Base-by-base conservation (phyloP, 2,888 invertebrate species). In the Apodemia hepburni region DNA sequence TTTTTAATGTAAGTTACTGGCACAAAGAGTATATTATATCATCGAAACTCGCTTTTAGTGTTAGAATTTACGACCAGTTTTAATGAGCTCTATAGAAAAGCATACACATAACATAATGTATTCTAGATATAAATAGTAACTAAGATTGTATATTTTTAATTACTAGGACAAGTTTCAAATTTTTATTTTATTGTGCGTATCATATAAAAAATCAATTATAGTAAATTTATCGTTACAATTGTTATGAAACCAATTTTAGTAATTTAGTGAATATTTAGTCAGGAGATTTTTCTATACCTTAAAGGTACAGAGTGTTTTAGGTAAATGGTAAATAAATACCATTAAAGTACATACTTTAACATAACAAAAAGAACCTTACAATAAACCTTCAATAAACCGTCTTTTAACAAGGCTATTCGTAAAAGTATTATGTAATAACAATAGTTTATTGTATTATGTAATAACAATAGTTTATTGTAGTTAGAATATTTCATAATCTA, bases 31-130 rank as follows among this genome's bases (percentile, higher is more conserved):
- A 54, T 12, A 54, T 17, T 22, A 9, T 3, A 54, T 54, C 5
- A 54, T 51, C 51, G 51, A 51, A 49, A 51, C 4, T 5, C 18
- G 18, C 11, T 51, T 51, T 2, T 51, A 51, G 51, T 18, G 5
- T 54, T 54, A 54, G 22, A 18, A 54, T 22, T 54, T 15, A 22
- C 5, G 12, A 54, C 51, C 18, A 54, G 54, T 54, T 54, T 54
- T 22, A 54, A 54, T 22, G 54, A 18, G 22, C 54, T 54, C 22
- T 18, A 51, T 18, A 17, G 22, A 51, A 18, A 18, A 27, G 42
- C 42, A 42, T 15, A 42, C 42, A 42, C 15, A 4, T 42, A 42
- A 42, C 15, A 42, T 15, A 42, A 42, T 42, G 11, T 38, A 42
- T 42, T 15, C 42, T 42, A 42, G 42, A 5, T 15, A 15, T 42